These are phyloP conservation scores for Danio choprae DNA, from an alignment of 2,797 vertebrate genomes.

Conservation along the genomic window DNA sequence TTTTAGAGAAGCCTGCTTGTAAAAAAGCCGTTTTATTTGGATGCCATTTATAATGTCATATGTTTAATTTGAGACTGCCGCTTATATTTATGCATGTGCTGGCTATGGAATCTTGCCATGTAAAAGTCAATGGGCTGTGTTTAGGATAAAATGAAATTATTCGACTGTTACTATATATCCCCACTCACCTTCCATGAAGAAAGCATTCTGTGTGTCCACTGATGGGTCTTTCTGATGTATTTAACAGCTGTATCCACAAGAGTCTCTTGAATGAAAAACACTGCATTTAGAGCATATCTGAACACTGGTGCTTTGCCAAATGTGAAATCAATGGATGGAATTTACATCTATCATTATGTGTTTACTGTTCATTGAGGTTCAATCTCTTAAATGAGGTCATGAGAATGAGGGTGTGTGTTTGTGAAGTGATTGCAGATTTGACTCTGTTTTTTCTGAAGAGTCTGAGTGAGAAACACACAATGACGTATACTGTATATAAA, in stretches of 20 bases:
- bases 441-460: too few relatives aligned
- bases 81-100: neutral
- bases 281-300: slow-evolving; percentile 64
- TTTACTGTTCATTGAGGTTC: neutral
- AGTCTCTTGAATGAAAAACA: slow-evolving; percentile 61
- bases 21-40: neutral
- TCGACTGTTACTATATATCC: too few relatives aligned
- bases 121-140: neutral
- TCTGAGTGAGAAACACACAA: too few relatives aligned
- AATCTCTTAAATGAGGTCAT: neutral
- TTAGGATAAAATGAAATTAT: neutral
- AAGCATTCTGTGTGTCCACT: neutral
- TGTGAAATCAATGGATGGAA: slow-evolving; percentile 56
- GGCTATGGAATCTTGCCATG: neutral
- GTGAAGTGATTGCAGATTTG: neutral
- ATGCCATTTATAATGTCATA: neutral
- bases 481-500: too few relatives aligned
- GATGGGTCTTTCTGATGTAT: neutral
- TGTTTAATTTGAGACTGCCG: neutral
- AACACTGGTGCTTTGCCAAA: slow-evolving; percentile 65
- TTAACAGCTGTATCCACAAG: slow-evolving; percentile 15
- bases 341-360: neutral
- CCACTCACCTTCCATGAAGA: neutral
- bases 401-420: neutral
- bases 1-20: neutral